These are phyloP conservation scores for Lasaia peninsularis DNA, from an alignment of 1,140 invertebrate species.

Conservation along the genomic window DNA sequence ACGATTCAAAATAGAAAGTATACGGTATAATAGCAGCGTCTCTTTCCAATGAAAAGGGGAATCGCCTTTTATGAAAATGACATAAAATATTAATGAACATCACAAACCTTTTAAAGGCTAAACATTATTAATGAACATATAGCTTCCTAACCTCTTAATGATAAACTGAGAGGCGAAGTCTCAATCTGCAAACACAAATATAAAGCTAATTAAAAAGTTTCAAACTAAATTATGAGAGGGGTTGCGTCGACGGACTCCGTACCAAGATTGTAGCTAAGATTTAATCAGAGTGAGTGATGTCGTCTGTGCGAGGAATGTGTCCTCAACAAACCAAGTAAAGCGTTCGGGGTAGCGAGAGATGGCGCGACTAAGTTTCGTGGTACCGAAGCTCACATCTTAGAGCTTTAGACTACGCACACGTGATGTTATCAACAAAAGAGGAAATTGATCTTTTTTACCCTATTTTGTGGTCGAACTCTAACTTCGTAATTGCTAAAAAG, in stretches of 20 bases:
- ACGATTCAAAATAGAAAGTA: too few relatives aligned
- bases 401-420: not conserved
- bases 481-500: too few relatives aligned
- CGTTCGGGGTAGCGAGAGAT: conserved; percentile 19
- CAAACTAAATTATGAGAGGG: conserved; percentile 76
- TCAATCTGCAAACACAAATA: conserved; percentile 77
- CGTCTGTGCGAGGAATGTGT: conserved; percentile 41
- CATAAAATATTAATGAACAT: conserved; percentile 11
- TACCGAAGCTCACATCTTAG: conserved; percentile 32
- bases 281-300: conserved; percentile 61
- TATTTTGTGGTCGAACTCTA: too few relatives aligned
- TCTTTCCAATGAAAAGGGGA: conserved; percentile 2
- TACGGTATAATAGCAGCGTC: conserved; percentile 13
- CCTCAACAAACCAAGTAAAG: conserved; percentile 25
- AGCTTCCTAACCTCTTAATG: conserved; percentile 64
- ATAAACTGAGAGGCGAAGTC: conserved; percentile 65
- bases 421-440: too few relatives aligned
- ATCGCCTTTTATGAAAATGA: conserved; percentile 8
- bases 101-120: conserved; percentile 5
- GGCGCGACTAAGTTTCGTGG: conserved; percentile 56
- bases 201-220: conserved; percentile 78
- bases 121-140: conserved; percentile 46
- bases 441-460: too few relatives aligned
- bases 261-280: conserved; percentile 69
- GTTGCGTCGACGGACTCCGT: conserved; percentile 59